phyloP scores from a whole-genome alignment of 2,888 invertebrate species.

The Clostera curtula region DNA sequence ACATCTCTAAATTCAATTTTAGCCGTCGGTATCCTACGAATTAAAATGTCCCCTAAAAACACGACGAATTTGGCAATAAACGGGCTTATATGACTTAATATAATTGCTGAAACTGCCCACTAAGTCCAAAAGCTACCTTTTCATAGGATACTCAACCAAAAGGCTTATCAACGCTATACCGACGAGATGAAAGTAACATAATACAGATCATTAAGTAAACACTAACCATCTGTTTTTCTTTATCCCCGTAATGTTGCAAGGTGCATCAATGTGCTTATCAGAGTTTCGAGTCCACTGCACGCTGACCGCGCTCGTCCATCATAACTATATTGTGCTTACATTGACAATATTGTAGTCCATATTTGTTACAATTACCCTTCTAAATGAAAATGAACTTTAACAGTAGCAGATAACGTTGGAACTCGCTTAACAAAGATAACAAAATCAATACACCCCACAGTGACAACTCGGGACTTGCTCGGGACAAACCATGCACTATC shows the following conservation, averaged over 20 bases:
- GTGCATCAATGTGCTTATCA: conserved; percentile 46
- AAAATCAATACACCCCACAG: conserved; percentile 45
- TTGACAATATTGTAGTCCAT: conserved; percentile 69
- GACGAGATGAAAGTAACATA: too few species aligned
- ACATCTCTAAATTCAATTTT: too few species aligned
- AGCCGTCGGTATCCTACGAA: too few species aligned
- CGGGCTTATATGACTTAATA: too few species aligned
- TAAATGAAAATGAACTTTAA: conserved; percentile 19
- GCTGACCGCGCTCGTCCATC: conserved; percentile 70
- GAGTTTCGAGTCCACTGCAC: conserved; percentile 63
- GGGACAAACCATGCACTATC: conserved; percentile 24
- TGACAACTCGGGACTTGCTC: conserved; percentile 18
- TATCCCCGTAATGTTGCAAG: conserved; percentile 15
- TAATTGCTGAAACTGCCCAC: too few species aligned
- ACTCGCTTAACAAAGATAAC: conserved; percentile 9
- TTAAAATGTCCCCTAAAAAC: too few species aligned
- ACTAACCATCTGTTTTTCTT: neutral
- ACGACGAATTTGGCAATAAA: too few species aligned
- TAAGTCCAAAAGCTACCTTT: too few species aligned
- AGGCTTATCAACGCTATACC: too few species aligned
- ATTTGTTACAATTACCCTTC: conserved; percentile 22
- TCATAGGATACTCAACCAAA: too few species aligned
- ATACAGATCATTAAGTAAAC: too few species aligned
- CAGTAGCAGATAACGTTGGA: conserved; percentile 1
- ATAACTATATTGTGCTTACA: conserved; percentile 70